Conservation (phyloP, 1,140 invertebrate species). For the Heliconius congener region DNA sequence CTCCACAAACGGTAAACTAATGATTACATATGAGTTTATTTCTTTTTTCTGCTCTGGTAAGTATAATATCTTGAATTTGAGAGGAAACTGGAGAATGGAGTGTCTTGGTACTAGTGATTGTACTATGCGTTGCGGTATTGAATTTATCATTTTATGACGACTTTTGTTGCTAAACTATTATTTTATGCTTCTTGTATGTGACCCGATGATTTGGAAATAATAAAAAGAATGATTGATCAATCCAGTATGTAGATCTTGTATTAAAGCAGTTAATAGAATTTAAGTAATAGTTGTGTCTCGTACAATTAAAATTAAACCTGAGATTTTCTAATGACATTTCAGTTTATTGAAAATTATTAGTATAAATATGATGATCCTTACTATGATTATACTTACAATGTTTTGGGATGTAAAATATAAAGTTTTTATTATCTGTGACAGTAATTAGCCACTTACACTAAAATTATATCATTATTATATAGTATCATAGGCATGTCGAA, state of each 20-base stretch:
- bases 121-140: background rate
- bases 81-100: background rate
- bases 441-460: background rate
- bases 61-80: too few species aligned
- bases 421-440: background rate
- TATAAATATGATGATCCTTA: too few species aligned
- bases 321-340: background rate
- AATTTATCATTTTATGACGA: background rate
- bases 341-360: background rate
- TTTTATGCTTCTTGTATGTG: background rate
- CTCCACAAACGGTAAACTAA: too few species aligned
- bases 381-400: background rate
- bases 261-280: background rate
- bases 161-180: background rate
- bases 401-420: background rate
- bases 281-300: background rate
- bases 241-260: background rate
- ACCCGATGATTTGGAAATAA: background rate
- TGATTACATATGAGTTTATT: too few species aligned
- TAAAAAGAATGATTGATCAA: background rate
- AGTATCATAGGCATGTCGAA: too few species aligned
- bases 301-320: background rate
- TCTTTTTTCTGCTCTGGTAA: too few species aligned
- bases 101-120: background rate
- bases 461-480: background rate